These are phyloP conservation scores for Abrostola triplasia DNA, from an alignment of 2,888 invertebrate genomes.

Conservation along the genomic window DNA sequence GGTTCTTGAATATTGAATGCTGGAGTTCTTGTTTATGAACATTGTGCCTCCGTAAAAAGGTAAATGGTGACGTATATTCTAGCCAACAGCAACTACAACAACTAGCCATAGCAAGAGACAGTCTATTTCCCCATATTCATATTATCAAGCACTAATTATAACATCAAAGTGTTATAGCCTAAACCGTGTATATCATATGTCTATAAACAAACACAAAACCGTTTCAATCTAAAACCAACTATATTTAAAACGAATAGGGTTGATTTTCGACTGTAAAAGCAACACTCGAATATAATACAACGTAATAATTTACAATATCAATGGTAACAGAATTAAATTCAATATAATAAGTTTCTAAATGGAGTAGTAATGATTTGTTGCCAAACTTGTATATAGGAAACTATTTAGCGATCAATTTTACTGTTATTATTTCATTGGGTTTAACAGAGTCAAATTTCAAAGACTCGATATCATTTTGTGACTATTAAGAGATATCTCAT, in stretches of 20 bases:
- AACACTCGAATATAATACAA: constrained; percentile 50
- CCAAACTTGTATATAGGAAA: not conserved
- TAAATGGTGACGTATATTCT: too few species aligned
- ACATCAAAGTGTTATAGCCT: not conserved
- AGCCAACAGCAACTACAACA: too few species aligned
- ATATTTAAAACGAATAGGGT: constrained; percentile 43
- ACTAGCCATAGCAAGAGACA: too few species aligned
- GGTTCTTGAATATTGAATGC: too few species aligned
- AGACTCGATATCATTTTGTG: too few species aligned
- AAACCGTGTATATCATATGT: constrained; percentile 2
- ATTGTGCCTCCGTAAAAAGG: too few species aligned
- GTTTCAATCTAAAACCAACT: constrained; percentile 34
- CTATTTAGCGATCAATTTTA: not conserved
- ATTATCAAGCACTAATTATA: too few species aligned
- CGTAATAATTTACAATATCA: constrained; percentile 52
- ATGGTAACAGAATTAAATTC: constrained; percentile 50
- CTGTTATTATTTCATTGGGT: not conserved
- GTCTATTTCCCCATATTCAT: too few species aligned
- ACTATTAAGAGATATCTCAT: too few species aligned
- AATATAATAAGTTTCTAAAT: constrained; percentile 9
- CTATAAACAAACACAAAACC: constrained; percentile 30
- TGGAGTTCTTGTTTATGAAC: too few species aligned
- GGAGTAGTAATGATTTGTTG: not conserved
- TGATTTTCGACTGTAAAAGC: constrained; percentile 41
- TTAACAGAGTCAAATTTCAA: too few species aligned